A percentile compares a stretch with the other conserved stretches of the same genome.
phyloP scores from a whole-genome alignment of 2,888 invertebrate species.

The Aleiodes leptofemur region DNA sequence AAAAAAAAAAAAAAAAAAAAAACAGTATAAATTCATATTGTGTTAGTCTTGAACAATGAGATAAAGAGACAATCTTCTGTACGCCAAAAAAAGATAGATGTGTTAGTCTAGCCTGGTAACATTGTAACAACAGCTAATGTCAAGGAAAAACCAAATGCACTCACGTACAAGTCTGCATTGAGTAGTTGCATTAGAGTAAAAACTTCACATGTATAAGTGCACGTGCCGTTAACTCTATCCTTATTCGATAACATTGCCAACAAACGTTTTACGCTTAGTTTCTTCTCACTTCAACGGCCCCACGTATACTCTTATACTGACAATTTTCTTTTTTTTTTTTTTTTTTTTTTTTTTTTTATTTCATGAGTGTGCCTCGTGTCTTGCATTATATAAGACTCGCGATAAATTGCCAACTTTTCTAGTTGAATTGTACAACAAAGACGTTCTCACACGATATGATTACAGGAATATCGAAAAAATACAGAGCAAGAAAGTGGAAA shows the following conservation, averaged over 20 bases:
- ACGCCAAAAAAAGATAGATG: conserved; percentile 13
- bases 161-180: conserved; percentile 36
- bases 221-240: conserved; percentile 56
- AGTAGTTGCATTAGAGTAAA: conserved; percentile 33
- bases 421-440: conserved; percentile 52
- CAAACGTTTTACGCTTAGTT: neutral
- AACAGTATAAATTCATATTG: neutral
- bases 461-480: conserved; percentile 6
- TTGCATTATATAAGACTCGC: conserved; percentile 36
- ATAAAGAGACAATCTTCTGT: neutral
- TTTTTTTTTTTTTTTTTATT: neutral
- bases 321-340: too few species aligned
- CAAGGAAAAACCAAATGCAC: conserved; percentile 62
- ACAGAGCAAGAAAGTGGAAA: too few species aligned
- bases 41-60: too few species aligned
- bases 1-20: too few species aligned
- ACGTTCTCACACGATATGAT: conserved; percentile 36
- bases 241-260: conserved; percentile 43
- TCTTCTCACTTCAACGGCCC: neutral
- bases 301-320: neutral
- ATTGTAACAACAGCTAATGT: conserved; percentile 63
- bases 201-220: conserved; percentile 50
- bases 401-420: conserved; percentile 61
- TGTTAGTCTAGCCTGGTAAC: conserved; percentile 52
- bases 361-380: conserved; percentile 9